A percentile compares a stretch with the other conserved stretches of the same genome.
phyloP scores from a whole-genome alignment of 2,888 invertebrate species.

The Drosophila diplacantha region DNA sequence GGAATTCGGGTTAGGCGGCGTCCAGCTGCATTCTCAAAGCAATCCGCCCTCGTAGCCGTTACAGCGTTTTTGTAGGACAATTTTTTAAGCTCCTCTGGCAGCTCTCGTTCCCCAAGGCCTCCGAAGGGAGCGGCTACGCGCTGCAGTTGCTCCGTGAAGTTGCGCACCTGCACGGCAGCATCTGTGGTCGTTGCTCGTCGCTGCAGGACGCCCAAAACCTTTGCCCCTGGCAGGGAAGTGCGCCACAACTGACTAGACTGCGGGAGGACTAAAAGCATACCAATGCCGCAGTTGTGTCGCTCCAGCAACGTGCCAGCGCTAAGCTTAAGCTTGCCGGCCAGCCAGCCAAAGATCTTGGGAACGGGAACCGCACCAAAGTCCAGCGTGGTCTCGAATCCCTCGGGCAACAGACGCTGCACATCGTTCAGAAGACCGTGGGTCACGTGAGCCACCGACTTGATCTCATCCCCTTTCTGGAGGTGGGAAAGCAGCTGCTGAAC shows the following conservation, averaged over 20 bases:
- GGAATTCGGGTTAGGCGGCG: constrained; percentile 75
- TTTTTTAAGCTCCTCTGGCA: constrained; percentile 45
- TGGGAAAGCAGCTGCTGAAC: constrained; percentile 86
- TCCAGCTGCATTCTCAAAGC: constrained; percentile 58
- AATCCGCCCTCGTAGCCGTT: constrained; percentile 58
- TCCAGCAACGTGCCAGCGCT: constrained; percentile 88
- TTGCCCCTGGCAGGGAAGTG: constrained; percentile 76
- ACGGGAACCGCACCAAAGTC: constrained; percentile 86
- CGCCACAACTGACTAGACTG: constrained; percentile 79
- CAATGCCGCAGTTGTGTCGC: constrained; percentile 97
- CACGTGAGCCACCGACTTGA: constrained; percentile 95
- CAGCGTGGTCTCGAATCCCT: constrained; percentile 82
- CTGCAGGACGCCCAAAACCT: constrained; percentile 79
- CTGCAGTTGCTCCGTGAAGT: constrained; percentile 84
- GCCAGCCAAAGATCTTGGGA: constrained; percentile 91
- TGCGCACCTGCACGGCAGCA: constrained; percentile 80
- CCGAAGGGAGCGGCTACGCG: constrained; percentile 73
- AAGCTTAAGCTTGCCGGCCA: constrained; percentile 86
- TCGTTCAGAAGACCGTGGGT: constrained; percentile 95
- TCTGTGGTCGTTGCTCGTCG: constrained; percentile 17
- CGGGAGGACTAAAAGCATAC: constrained; percentile 88
- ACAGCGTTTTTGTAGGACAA: constrained; percentile 1
- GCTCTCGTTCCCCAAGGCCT: constrained; percentile 49
- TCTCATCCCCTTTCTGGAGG: constrained; percentile 80
- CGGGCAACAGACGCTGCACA: constrained; percentile 89